phyloP scores from a whole-genome alignment of 2,797 vertebrate genomes.

The Pseudopleuronectes americanus region DNA sequence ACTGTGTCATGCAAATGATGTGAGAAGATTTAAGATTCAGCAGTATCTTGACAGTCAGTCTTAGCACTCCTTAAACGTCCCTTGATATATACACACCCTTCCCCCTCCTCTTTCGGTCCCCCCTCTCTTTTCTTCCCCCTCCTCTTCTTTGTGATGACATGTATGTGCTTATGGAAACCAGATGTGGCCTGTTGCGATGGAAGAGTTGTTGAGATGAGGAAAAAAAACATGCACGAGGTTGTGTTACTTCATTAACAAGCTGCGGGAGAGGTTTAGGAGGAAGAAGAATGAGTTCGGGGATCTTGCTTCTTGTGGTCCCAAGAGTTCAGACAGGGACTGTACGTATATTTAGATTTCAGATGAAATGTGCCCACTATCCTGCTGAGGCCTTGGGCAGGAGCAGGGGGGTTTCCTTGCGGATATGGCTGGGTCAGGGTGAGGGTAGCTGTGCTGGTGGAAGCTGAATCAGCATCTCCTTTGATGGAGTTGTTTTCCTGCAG shows the following conservation, averaged over 20 bases:
- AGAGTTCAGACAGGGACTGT: conserved; percentile 44
- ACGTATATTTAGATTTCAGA: conserved; percentile 37
- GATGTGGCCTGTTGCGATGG: conserved; percentile 63
- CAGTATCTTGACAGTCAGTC: conserved; percentile 27
- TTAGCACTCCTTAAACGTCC: conserved; percentile 36
- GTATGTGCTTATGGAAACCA: conserved; percentile 78
- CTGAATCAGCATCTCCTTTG: conserved; percentile 79
- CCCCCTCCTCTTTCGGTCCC: conserved; percentile 27
- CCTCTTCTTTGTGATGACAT: conserved; percentile 66
- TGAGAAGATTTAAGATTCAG: conserved; percentile 1
- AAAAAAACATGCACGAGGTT: conserved; percentile 31
- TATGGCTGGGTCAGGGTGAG: conserved; percentile 65
- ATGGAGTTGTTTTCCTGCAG: conserved; percentile 68
- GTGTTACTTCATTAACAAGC: conserved; percentile 57
- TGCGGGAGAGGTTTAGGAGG: conserved; percentile 24
- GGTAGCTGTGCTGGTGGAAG: conserved; percentile 42
- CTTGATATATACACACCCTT: conserved; percentile 44
- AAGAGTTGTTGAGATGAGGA: conserved; percentile 29
- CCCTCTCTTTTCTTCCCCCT: background rate
- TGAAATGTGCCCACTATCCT: conserved; percentile 39
- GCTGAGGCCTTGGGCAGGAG: conserved; percentile 43
- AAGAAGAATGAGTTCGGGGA: background rate
- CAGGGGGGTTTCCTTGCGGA: conserved; percentile 61
- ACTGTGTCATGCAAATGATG: conserved; percentile 17
- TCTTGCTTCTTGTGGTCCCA: conserved; percentile 17